Conservation (phyloP, 2,888 invertebrate species). For the Hirtodrosophila trivittata region DNA sequence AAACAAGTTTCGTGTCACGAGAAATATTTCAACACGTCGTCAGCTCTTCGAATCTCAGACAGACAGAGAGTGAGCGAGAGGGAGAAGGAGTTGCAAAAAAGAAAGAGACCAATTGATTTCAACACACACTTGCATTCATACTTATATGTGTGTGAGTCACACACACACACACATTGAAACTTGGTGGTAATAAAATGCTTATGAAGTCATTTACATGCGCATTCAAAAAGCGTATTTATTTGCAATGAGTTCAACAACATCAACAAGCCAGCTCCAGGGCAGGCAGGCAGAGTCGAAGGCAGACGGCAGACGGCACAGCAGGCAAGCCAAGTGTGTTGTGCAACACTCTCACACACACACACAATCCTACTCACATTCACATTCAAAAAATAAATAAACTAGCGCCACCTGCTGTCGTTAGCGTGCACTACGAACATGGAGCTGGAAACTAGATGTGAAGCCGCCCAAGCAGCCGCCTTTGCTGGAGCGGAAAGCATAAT, state of each 20-base stretch:
- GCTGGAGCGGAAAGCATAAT: slow-evolving; percentile 67
- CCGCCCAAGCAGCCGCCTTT: slow-evolving; percentile 23
- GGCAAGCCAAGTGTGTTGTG: slow-evolving; percentile 40
- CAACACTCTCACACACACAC: slow-evolving; percentile 29
- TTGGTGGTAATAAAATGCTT: slow-evolving; percentile 79
- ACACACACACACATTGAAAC: slow-evolving; percentile 16
- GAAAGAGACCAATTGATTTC: slow-evolving; percentile 47
- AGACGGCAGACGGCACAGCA: slow-evolving; percentile 35
- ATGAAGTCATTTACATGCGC: slow-evolving; percentile 81
- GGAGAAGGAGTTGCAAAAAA: not conserved
- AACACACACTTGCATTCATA: slow-evolving; percentile 11
- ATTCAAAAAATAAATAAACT: slow-evolving; percentile 69
- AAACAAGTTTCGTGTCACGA: not conserved
- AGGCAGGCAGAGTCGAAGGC: slow-evolving; percentile 1
- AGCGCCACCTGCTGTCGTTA: slow-evolving; percentile 74
- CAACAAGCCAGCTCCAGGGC: slow-evolving; percentile 51
- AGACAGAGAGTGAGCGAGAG: not conserved
- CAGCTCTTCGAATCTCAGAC: not conserved
- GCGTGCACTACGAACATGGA: slow-evolving; percentile 54
- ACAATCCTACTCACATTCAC: slow-evolving; percentile 18
- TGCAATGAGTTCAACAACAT: slow-evolving; percentile 81
- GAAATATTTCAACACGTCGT: not conserved
- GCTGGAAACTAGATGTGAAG: slow-evolving; percentile 18
- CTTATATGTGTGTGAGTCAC: slow-evolving; percentile 13
- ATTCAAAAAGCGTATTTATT: slow-evolving; percentile 78